Conservation (phyloP, 2,888 invertebrate species). For the Lasioglossum pauxillum region DNA sequence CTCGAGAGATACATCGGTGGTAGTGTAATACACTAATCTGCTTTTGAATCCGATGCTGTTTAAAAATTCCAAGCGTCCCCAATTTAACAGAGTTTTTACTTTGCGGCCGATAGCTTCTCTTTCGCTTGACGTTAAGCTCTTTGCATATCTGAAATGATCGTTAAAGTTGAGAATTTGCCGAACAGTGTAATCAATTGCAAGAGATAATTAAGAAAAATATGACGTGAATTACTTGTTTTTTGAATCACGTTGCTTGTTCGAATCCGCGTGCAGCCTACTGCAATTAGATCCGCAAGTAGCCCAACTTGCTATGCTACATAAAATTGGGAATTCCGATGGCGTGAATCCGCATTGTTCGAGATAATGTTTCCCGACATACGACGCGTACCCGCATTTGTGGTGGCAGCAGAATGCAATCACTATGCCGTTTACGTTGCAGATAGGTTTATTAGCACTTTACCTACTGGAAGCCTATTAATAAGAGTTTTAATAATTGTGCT, state of each 20-base stretch:
- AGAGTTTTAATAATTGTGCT: too few relatives aligned
- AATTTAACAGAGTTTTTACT: slow-evolving; percentile 92
- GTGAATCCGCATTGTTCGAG: slow-evolving; percentile 86
- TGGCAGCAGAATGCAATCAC: slow-evolving; percentile 96
- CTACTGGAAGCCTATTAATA: too few relatives aligned
- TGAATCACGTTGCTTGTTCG: slow-evolving; percentile 57
- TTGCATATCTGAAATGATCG: neutral
- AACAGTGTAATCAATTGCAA: neutral
- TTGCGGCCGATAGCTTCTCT: slow-evolving; percentile 88
- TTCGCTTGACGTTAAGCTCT: slow-evolving; percentile 73
- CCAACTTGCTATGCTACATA: slow-evolving; percentile 95
- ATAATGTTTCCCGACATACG: slow-evolving; percentile 89
- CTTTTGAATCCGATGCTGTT: slow-evolving; percentile 87
- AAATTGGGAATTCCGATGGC: slow-evolving; percentile 89
- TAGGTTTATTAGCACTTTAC: slow-evolving; percentile 58
- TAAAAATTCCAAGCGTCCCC: slow-evolving; percentile 89
- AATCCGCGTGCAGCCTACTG: slow-evolving; percentile 84
- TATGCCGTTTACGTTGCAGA: slow-evolving; percentile 85
- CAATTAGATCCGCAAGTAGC: slow-evolving; percentile 92
- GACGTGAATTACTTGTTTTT: slow-evolving; percentile 21
- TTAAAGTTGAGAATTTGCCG: neutral
- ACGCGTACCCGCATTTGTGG: slow-evolving; percentile 91
- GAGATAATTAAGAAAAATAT: neutral
- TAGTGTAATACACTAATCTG: slow-evolving; percentile 88
- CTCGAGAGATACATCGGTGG: slow-evolving; percentile 89